Evolutionary conservation across 2,797 vertebrate species (phyloP), one percentile per base, ranked within the genome.

Genomic region (Sciurus vulgaris): DNA sequence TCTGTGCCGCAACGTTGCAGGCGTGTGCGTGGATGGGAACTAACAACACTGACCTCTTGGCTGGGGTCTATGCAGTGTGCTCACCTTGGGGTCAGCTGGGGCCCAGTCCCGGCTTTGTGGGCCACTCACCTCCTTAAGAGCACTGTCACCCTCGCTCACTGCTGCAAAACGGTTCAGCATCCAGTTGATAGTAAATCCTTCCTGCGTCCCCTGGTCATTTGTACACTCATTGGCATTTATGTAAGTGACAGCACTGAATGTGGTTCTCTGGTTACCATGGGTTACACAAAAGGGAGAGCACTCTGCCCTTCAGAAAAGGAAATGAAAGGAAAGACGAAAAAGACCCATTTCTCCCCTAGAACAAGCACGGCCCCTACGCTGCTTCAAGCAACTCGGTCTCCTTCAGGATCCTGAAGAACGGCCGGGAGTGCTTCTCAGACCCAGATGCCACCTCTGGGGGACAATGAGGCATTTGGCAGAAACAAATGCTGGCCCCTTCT

Each of bases 281-380:
- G 65, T 87, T 90, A 90, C 67, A 87, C 54, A 90, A 87, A 93
- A 10, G 30, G 90, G 93, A 91, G 41, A 15, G 38, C 77, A 54
- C 54, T 94, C 20, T 59, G 1, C 70, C 86, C 47, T 70, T 84
- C 69, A 20, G 30, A 35, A 61, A 47, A 63, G 56, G 33, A 78
- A 33, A 30, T 65, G n/a, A 76, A 61, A 72, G 17, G 13, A 9
- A 24, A 54, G 49, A 56, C 10, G 17, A 5, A 49, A 33, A 44
- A 26, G 49, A 30, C 63, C 22, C 12, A 47, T 70, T 92, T 49
- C 54, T n/a, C 49, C n/a, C 47, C 78, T 44, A 59, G 78, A 56
- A n/a, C 72, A 73, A 56, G 61, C 83, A 47, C 7, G 9, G 22
- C 28, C 33, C 28, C 59, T 14, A 3, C 1, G 4, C 14, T 44